These are phyloP conservation scores for Drosophila ambigua DNA, from an alignment of 1,140 invertebrate species.

Conservation along the genomic window DNA sequence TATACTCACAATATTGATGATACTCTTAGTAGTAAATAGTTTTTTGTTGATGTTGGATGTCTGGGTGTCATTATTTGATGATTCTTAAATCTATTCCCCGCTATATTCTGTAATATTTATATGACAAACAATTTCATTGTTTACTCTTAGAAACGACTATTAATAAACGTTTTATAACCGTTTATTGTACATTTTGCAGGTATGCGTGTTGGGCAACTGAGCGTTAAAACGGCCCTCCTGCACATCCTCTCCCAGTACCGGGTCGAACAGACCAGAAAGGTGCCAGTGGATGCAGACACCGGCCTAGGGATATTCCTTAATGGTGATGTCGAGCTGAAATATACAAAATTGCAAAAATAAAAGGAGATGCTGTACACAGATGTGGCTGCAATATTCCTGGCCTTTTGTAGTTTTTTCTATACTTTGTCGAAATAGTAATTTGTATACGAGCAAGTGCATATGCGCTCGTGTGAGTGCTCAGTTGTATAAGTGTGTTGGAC, in stretches of 20 bases:
- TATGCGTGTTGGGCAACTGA: slow-evolving; percentile 64
- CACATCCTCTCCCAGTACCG: slow-evolving; percentile 60
- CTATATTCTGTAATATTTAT: too few relatives aligned
- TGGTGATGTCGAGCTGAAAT: slow-evolving; percentile 64
- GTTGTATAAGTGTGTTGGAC: slow-evolving; percentile 28
- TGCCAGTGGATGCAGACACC: slow-evolving; percentile 43
- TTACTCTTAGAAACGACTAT: too few relatives aligned
- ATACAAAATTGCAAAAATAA: slow-evolving; percentile 58
- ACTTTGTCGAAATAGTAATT: slow-evolving; percentile 47
- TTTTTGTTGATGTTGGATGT: too few relatives aligned
- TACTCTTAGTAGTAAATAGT: too few relatives aligned
- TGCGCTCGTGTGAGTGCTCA: slow-evolving; percentile 9
- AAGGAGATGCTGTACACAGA: slow-evolving; percentile 14
- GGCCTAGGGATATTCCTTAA: slow-evolving; percentile 62
- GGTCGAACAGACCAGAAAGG: slow-evolving; percentile 56
- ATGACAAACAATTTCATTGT: too few relatives aligned
- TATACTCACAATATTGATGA: too few relatives aligned
- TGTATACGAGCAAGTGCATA: slow-evolving; percentile 12
- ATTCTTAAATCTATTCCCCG: too few relatives aligned
- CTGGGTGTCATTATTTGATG: too few relatives aligned
- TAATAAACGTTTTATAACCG: not conserved
- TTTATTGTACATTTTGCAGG: slow-evolving; percentile 28
- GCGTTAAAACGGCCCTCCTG: slow-evolving; percentile 58
- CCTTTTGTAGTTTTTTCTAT: slow-evolving; percentile 31
- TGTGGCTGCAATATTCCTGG: slow-evolving; percentile 11